Evolutionary conservation across 2,797 vertebrate species (phyloP), one percentile per base, ranked within the genome.

Genomic region (Falco concolor): DNA sequence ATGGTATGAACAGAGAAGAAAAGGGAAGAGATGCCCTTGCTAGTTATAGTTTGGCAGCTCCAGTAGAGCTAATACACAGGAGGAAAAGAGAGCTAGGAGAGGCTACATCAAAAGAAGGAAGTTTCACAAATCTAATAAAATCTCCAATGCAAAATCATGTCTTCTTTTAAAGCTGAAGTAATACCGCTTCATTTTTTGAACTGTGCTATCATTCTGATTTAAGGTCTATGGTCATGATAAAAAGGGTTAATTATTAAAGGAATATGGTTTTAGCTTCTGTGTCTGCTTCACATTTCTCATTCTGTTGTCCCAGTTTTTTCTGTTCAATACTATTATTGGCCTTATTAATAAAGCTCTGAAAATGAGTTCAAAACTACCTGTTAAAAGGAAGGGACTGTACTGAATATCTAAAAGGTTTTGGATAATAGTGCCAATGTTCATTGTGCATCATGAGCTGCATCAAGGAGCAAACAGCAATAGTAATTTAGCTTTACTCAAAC

Each of bases 81-180:
- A 87, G 80, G 80, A 80, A 94, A 93, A 95, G 60, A 82, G 34
- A 95, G 59, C 82, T 81, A 85, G 72, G 40, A 94, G 54, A 96
- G 84, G 76, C 87, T 95, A 82, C 32, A 49, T 84, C 40, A 72
- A 72, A 65, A 30, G 18, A 95, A 92, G n/a, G 88, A 53, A 77
- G 38, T 56, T 84, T 57, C 36, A 93, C 34, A 75, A 81, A 91
- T 22, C 30, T 87, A 91, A 93, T 83, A 74, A 91, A 95, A 91
- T 88, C 5, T 77, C 45, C 80, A 53, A 21, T 53, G 59, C 23
- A 92, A 94, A 96, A 87, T 79, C 78, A 40, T 49, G 42, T n/a
- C 28, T 56, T 56, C 52, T 93, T 87, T 94, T 77, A 94, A 91
- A 84, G 67, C 47, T 93, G 59, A 79, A 87, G 40, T 54, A 96